Evolutionary conservation across 2,888 invertebrate genomes (phyloP).

Genomic region (Orchestes rusci): DNA sequence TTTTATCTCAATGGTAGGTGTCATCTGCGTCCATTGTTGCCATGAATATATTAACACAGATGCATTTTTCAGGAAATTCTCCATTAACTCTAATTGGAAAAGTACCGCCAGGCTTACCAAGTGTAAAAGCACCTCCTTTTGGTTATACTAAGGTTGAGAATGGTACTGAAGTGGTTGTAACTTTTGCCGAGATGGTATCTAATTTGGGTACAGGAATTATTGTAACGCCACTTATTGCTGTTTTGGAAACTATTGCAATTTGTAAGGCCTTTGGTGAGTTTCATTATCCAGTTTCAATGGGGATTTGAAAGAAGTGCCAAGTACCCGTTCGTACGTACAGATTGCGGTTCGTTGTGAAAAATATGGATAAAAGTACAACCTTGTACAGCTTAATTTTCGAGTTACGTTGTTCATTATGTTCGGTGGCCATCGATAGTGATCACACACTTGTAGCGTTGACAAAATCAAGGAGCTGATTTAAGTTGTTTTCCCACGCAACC

Average conservation of each 20-base stretch:
- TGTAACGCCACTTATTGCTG: conserved; percentile 78
- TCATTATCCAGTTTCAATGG: no score
- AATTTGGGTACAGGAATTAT: conserved; percentile 78
- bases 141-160: conserved; percentile 49
- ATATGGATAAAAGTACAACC: no score
- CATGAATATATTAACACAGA: no score
- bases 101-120: conserved; percentile 68
- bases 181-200: conserved; percentile 65
- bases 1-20: conserved; percentile 46
- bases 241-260: conserved; percentile 88
- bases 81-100: conserved; percentile 55
- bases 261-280: conserved; percentile 83
- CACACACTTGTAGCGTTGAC: no score
- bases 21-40: neutral
- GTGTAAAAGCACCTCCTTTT: conserved; percentile 58
- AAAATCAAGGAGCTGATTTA: no score
- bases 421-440: no score
- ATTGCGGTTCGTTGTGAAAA: no score
- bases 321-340: no score
- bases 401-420: no score
- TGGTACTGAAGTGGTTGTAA: conserved; percentile 40
- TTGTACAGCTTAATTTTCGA: no score
- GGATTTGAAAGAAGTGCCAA: no score
- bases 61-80: conserved; percentile 12
- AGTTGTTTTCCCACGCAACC: no score